phyloP scores from a whole-genome alignment of 2,888 invertebrate species.

The Tetrapedia diversipes region DNA sequence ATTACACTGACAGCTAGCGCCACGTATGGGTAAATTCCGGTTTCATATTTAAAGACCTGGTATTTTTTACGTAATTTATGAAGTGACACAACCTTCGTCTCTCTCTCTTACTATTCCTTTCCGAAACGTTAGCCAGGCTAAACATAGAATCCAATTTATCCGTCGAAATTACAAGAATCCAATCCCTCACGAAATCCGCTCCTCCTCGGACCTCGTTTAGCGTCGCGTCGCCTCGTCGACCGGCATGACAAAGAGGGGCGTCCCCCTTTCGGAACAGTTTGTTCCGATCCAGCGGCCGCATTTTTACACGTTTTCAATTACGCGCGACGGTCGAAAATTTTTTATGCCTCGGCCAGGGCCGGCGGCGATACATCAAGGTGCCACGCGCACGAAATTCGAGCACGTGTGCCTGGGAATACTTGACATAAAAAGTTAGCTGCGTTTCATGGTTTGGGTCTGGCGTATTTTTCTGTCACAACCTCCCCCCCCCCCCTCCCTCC shows the following conservation, averaged over 20 bases:
- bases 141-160: slow-evolving; percentile 50
- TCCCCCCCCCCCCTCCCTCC: background rate
- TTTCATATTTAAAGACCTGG: too few species aligned
- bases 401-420: slow-evolving; percentile 49
- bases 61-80: too few species aligned
- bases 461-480: slow-evolving; percentile 35
- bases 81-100: too few species aligned
- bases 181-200: background rate
- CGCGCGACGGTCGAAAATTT: slow-evolving; percentile 45
- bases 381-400: slow-evolving; percentile 57
- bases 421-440: slow-evolving; percentile 58
- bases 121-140: slow-evolving; percentile 4
- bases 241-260: background rate
- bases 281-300: slow-evolving; percentile 14
- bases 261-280: background rate
- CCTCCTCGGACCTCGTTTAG: slow-evolving; percentile 24
- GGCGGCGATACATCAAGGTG: slow-evolving; percentile 54
- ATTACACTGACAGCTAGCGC: too few species aligned
- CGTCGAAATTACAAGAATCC: slow-evolving; percentile 25
- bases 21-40: too few species aligned
- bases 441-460: slow-evolving; percentile 29
- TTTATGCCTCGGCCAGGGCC: slow-evolving; percentile 15
- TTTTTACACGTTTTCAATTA: slow-evolving; percentile 58
- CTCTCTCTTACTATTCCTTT: background rate
- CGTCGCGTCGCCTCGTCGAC: background rate